Evolutionary conservation across 2,113 vertebrate species (phyloP).

Genomic region (Crotophaga sulcirostris): DNA sequence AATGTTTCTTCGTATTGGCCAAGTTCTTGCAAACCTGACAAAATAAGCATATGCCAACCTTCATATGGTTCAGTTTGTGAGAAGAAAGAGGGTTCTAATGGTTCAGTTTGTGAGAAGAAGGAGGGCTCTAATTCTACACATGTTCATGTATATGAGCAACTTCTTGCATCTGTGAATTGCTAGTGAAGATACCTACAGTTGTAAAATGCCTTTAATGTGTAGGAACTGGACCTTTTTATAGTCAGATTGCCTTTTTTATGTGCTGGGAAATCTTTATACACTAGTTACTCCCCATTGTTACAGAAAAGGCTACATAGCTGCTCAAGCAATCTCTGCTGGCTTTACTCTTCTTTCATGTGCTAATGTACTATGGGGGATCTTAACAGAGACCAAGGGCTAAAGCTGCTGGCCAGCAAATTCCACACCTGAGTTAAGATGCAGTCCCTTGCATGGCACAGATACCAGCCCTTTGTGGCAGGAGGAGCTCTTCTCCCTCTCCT

Average conservation of each 20-base stretch:
- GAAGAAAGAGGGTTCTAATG: not conserved
- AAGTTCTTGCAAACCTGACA: conserved; percentile 14
- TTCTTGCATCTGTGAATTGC: not conserved
- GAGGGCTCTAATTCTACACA: not conserved
- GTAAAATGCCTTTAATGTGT: not conserved
- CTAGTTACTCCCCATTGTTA: not conserved
- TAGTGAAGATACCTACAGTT: not conserved
- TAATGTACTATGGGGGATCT: not conserved
- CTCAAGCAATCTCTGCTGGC: not conserved
- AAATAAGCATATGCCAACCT: not conserved
- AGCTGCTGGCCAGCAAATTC: not conserved
- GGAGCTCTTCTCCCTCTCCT: not conserved
- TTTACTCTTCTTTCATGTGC: not conserved
- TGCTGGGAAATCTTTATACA: not conserved
- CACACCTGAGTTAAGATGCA: not conserved
- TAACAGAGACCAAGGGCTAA: not conserved
- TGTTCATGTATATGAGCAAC: not conserved
- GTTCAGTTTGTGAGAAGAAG: not conserved
- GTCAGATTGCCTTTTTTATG: not conserved
- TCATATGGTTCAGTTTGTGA: not conserved
- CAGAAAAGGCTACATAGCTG: not conserved
- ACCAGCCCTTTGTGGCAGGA: not conserved
- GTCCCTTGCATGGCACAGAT: not conserved
- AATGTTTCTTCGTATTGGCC: not conserved
- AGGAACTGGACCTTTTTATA: not conserved